Base-by-base conservation (phyloP, 53 echinoderm and acorn worm genomes). In the Paracentrotus lividus region DNA sequence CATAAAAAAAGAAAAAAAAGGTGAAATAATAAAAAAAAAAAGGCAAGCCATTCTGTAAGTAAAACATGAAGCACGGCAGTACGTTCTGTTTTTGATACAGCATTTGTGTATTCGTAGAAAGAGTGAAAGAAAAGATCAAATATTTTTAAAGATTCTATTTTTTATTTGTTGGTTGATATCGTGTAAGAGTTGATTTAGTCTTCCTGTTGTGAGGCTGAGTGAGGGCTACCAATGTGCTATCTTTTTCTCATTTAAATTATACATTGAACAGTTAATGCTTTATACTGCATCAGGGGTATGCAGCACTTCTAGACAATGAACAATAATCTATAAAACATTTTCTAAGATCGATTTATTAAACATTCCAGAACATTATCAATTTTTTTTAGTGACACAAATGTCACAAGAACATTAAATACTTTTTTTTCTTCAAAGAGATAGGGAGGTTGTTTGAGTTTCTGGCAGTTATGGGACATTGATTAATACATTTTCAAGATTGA, bases 111-210 rank as follows among this genome's bases (percentile, higher is more conserved):
- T 81, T 81, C 81, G 81, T 81, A 47, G 18, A 47, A 21, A 76
- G 23, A 47, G 12, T 27, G 13, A 81, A 81, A 81, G 26, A 49
- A 47, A 81, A 81, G 47, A 81, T 81, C 81, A 81, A 47, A 81
- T 81, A 81, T 81, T 81, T 81, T 81, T 72, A 81, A 81, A 81
- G n/a, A 45, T n/a, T 81, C 45, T 81, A 81, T 81, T 81, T 77
- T 78, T 81, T 72, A 45, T 45, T 45, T 81, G 44, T 81, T 81
- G 44, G 44, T 44, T 45, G 81, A 33, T 26, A 81, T 81, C 10
- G 81, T 81, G 45, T 12, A 47, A 45, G 81, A 47, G n/a, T 81
- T 81, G 81, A 81, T n/a, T n/a, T 81, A 81, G 81, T 81, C 81
- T 81, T 81, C 81, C 81, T n/a, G 23, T 14, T n/a, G 26, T 44